Evolutionary conservation across 2,797 vertebrate genomes (phyloP).

Genomic region (Vultur gryphus): DNA sequence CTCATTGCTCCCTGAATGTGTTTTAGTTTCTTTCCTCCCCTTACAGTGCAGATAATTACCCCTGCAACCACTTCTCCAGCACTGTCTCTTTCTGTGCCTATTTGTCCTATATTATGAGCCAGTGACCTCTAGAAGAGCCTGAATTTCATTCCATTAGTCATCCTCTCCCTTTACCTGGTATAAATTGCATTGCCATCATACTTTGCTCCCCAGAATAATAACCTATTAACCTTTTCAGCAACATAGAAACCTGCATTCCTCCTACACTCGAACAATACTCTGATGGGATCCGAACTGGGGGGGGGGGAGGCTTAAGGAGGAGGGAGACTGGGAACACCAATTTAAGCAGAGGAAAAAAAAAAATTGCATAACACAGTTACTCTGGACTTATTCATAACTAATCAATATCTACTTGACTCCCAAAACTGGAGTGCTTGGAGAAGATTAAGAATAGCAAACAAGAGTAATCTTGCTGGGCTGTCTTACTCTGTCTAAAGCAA

Average conservation of each 20-base stretch:
- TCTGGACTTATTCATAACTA: not conserved
- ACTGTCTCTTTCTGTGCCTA: not conserved
- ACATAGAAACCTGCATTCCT: not conserved
- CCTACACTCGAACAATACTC: not conserved
- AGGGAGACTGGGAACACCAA: not conserved
- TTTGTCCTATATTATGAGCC: not conserved
- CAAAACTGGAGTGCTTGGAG: not conserved
- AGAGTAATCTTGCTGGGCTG: not conserved
- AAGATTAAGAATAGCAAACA: not conserved
- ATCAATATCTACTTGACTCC: not conserved
- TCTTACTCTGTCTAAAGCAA: not conserved
- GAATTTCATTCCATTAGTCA: not conserved
- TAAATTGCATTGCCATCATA: not conserved
- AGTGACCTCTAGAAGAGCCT: not conserved
- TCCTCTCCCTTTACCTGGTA: not conserved
- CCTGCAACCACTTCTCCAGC: not conserved
- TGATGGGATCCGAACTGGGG: not conserved
- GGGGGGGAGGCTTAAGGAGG: not conserved
- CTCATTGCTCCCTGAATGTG: not conserved
- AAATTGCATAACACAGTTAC: not conserved
- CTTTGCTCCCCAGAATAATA: not conserved
- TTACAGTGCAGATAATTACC: not conserved
- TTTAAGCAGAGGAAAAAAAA: rapidly evolving
- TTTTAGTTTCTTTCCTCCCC: not conserved
- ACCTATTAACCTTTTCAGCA: not conserved